Base-by-base conservation (phyloP, 2,113 vertebrate species). In the Cyphomyrus plagiostoma region DNA sequence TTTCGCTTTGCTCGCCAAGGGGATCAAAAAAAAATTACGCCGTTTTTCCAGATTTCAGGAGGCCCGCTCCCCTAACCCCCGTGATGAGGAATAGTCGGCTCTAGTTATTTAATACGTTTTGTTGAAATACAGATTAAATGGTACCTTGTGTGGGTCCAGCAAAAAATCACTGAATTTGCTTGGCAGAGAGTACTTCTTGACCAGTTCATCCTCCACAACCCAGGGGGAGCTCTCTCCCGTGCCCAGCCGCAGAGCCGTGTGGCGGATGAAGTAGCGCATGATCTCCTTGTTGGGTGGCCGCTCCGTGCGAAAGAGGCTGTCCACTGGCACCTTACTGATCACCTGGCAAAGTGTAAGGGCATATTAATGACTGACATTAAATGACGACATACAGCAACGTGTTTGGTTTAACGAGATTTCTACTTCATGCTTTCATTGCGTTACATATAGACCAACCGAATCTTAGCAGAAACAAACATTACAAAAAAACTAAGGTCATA, bases 81-180 rank as follows among this genome's bases (percentile, higher is more conserved):
- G 0, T 21, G 7, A 58, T 58, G 21, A 21, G 21, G 21, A 58
- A 58, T 7, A 8, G 5, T 6, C 23, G 6, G n/a, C 56, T 62
- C 0, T 8, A 58, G 56, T n/a, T 9, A 9, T 62, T 62, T 3
- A 62, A 6, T 62, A 62, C 56, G n/a, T 66, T 77, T 77, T 39
- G 23, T 11, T 50, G 70, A 23, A 77, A 77, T 39, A n/a, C 21
- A 83, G 42, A 23, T 45, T 11, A n/a, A 48, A 46, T 13, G 3
- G 93, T 95, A 99, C 98, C 97, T 99, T 99, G 89, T 99, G 95
- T 19, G 98, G 98, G 92, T 98, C 97, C 84, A 99, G 96, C 90
- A 99, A 95, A 93, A 99, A 99, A 95, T 99, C 97, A 74, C 96
- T 99, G 92, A 99, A 99, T 96, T 99, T 99, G 95, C 98, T 99